These are phyloP conservation scores for Acanthurus leucopareius DNA, from an alignment of 2,797 vertebrate genomes.

Conservation along the genomic window DNA sequence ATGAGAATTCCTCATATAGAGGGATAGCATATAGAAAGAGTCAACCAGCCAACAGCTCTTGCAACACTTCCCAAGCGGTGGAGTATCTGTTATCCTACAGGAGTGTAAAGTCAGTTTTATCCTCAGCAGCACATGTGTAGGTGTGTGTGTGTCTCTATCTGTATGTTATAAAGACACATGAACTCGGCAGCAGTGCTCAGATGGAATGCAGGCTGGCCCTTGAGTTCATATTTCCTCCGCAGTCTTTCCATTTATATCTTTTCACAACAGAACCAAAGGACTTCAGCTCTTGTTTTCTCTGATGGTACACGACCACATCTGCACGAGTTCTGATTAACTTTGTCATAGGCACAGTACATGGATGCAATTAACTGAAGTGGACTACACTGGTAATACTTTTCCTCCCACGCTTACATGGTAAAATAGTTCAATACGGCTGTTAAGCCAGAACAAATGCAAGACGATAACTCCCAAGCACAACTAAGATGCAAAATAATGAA, in stretches of 20 bases:
- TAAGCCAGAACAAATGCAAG: constrained; percentile 31
- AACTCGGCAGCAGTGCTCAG: constrained; percentile 66
- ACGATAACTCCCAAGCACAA: constrained; percentile 20
- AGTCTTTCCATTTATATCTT: constrained; percentile 50
- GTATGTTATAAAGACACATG: constrained; percentile 71
- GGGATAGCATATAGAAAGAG: constrained; percentile 36
- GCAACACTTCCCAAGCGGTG: constrained; percentile 30
- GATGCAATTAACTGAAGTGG: constrained; percentile 40
- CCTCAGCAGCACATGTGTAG: constrained; percentile 49
- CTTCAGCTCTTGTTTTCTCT: constrained; percentile 7
- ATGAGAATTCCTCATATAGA: constrained; percentile 31
- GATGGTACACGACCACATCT: constrained; percentile 9
- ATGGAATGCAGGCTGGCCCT: constrained; percentile 61
- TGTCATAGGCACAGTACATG: constrained; percentile 18
- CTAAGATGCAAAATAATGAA: constrained; percentile 45
- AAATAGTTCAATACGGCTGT: constrained; percentile 32
- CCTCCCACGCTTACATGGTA: constrained; percentile 32
- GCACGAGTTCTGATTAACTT: constrained; percentile 30
- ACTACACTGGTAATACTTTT: constrained; percentile 24
- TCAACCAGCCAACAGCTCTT: constrained; percentile 26
- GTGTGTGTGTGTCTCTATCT: constrained; percentile 56
- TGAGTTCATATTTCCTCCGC: constrained; percentile 50
- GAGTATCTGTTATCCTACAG: constrained; percentile 51
- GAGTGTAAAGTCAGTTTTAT: constrained; percentile 26
- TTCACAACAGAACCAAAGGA: constrained; percentile 44